Base-by-base conservation (phyloP, 2,888 invertebrate species). In the Stomorhina lunata region DNA sequence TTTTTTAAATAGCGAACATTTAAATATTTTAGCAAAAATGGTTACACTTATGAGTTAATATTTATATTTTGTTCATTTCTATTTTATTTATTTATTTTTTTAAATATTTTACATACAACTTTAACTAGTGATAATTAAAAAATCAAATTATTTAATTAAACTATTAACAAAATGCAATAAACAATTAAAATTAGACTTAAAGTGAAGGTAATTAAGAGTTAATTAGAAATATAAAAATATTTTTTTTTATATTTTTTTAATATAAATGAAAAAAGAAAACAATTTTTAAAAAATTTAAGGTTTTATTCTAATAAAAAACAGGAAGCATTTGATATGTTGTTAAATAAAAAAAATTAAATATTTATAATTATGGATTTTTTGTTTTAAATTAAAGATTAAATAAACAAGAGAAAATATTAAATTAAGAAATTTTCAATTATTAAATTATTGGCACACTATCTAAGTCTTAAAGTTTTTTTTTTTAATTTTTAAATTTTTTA, bases 241-340 rank as follows among this genome's bases (percentile, higher is more conserved):
- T 57, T 57, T 2, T n/a, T n/a, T n/a, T n/a, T n/a, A n/a, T n/a
- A 5, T 27, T 40, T 59, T 61, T 32, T 63, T 48, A 65, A 82
- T 63, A 82, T 63, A 68, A 55, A 20, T 53, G 57, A 43, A 61
- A 61, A 53, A 55, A 48, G 22, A 55, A 76, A 63, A 71, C 25
- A 77, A 69, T 48, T 40, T 57, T 57, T 50, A 17, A 63, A 29
- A 17, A 50, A 37, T 17, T 59, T 9, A 73, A 55, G 32, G n/a
- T 69, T 77, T 80, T 61, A 50, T 76, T 40, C 73, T 55, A 59
- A 57, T n/a, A 40, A 69, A 79, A 82, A 79, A 82, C 75, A 89
- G 89, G 89, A 89, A 89, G 89, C 89, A 87, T 88, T 89, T 88
- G 89, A 89, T 89, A 89, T 89, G 89, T 89, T 88, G 81, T 81